phyloP scores from a whole-genome alignment of 2,888 invertebrate species.

The Lasioglossum villosulum region DNA sequence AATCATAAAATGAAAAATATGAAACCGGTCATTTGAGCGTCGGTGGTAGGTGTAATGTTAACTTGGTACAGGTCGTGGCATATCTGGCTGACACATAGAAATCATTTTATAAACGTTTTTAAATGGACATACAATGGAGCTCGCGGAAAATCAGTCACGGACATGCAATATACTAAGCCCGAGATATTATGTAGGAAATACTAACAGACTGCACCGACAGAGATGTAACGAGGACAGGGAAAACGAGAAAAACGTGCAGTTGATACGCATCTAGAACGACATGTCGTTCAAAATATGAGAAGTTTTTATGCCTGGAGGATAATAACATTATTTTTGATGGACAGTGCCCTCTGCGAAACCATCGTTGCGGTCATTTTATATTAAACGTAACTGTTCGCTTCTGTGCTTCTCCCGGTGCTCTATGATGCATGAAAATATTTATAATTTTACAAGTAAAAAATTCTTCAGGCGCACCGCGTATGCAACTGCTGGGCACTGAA shows the following conservation, averaged over 20 bases:
- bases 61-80: background rate
- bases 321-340: conserved; percentile 7
- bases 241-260: background rate
- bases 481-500: no score
- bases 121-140: background rate
- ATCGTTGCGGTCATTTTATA: background rate
- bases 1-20: no score
- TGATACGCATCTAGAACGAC: background rate
- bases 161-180: background rate
- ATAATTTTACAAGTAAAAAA: background rate
- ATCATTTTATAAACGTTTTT: background rate
- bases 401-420: background rate
- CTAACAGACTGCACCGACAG: background rate
- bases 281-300: background rate
- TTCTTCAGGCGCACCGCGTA: no score
- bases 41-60: no score
- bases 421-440: background rate
- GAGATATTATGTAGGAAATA: background rate
- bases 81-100: background rate
- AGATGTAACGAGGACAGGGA: background rate
- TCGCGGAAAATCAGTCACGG: no score
- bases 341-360: background rate
- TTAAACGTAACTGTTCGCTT: background rate
- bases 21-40: no score
- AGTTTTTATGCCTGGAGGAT: background rate